Evolutionary conservation across 2,797 vertebrate genomes (phyloP).

Genomic region (Staurois parvus): DNA sequence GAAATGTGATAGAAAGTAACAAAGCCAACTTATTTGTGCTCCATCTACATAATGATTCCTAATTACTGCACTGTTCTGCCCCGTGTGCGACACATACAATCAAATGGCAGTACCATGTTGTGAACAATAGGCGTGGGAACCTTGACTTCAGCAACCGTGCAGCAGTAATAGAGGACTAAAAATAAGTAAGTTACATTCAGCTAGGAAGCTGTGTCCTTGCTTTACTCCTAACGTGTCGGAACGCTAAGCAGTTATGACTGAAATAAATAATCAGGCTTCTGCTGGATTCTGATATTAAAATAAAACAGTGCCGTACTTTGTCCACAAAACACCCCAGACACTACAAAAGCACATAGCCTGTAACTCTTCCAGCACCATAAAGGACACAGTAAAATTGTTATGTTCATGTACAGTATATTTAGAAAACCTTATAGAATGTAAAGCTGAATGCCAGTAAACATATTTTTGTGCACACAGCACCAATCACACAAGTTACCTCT

Average conservation of each 20-base stretch:
- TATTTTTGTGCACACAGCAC: no score
- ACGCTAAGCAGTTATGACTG: neutral
- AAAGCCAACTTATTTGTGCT: slow-evolving; percentile 39
- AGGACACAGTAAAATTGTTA: neutral
- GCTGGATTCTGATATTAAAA: neutral
- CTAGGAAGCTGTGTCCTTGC: slow-evolving; percentile 7
- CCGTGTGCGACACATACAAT: slow-evolving; percentile 4
- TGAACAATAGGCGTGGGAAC: slow-evolving; percentile 41
- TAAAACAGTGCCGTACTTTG: neutral
- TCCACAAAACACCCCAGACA: neutral
- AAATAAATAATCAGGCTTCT: neutral
- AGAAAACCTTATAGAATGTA: no score
- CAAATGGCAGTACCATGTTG: slow-evolving; percentile 37
- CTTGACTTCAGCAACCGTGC: slow-evolving; percentile 18
- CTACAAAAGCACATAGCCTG: neutral
- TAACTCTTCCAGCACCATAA: neutral
- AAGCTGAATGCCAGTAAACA: no score
- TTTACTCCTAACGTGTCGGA: slow-evolving; percentile 13
- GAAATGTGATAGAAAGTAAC: slow-evolving; percentile 21
- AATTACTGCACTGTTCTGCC: slow-evolving; percentile 42
- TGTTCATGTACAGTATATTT: no score
- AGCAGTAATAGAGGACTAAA: slow-evolving; percentile 26
- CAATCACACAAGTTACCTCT: no score
- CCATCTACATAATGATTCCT: slow-evolving; percentile 31
- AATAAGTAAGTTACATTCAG: slow-evolving; percentile 31